Conservation (phyloP, 2,113 vertebrate species). For the Thinocorus orbignyianus region DNA sequence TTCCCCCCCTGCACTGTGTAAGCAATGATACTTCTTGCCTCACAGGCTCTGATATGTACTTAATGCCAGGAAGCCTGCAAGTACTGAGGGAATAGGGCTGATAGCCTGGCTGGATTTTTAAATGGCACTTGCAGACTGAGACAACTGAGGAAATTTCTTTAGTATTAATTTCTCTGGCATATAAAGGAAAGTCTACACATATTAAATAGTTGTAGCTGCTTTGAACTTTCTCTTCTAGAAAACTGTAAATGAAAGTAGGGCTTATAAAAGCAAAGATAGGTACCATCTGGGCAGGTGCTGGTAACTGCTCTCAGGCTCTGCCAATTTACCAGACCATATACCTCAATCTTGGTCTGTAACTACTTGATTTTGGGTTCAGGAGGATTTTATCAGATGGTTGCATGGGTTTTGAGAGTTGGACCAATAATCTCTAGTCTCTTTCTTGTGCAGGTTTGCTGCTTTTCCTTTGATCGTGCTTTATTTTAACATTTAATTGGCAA, state of each 20-base stretch:
- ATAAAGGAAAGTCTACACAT: constrained; percentile 36
- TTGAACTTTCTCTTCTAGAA: constrained; percentile 61
- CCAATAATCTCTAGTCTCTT: not conserved
- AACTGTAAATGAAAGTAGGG: constrained; percentile 56
- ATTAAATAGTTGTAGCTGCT: constrained; percentile 55
- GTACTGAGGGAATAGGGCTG: not conserved
- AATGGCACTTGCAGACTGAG: not conserved
- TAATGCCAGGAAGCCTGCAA: not conserved
- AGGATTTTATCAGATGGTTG: constrained; percentile 25
- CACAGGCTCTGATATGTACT: accelerated
- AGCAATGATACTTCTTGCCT: not conserved
- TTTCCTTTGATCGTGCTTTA: not conserved
- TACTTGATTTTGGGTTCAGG: not conserved
- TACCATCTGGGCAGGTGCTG: constrained; percentile 64
- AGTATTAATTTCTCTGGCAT: constrained; percentile 53
- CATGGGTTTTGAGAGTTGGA: not conserved
- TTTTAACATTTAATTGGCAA: constrained; percentile 31
- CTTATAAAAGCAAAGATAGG: constrained; percentile 60
- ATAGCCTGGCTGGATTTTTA: not conserved
- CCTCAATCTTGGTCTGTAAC: not conserved
- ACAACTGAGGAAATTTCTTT: constrained; percentile 26
- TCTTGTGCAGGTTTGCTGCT: not conserved
- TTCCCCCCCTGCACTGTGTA: not conserved
- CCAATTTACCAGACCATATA: constrained; percentile 44
- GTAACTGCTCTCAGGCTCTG: constrained; percentile 57